phyloP scores from a whole-genome alignment of 2,797 vertebrate species.

The Cyprinella venusta region DNA sequence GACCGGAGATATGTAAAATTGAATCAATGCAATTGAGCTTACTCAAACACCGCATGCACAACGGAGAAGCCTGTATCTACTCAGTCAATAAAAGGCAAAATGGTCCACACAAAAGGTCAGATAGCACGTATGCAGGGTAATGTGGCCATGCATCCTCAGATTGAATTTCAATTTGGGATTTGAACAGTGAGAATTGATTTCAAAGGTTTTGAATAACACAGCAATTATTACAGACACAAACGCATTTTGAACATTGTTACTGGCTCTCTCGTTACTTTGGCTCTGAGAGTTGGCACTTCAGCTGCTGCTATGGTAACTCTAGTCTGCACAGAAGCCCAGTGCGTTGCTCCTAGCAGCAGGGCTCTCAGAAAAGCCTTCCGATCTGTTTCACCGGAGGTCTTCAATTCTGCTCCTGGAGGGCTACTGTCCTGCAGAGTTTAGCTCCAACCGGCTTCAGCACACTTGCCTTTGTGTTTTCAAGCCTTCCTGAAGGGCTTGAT shows the following conservation, averaged over 20 bases:
- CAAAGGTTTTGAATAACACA: conserved; percentile 48
- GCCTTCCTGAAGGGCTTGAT: too few relatives aligned
- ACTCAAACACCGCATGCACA: conserved; percentile 44
- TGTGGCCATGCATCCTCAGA: conserved; percentile 23
- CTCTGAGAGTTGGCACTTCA: conserved; percentile 22
- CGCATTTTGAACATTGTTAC: neutral
- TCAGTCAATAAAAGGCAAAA: conserved; percentile 49
- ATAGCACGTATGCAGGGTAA: conserved; percentile 31
- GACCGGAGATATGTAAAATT: conserved; percentile 49
- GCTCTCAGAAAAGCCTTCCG: conserved; percentile 60
- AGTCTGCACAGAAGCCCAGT: conserved; percentile 32
- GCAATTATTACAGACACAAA: conserved; percentile 36
- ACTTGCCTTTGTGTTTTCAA: too few relatives aligned
- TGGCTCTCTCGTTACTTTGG: conserved; percentile 16
- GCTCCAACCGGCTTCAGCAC: too few relatives aligned
- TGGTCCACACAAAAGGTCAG: conserved; percentile 43
- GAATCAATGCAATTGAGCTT: conserved; percentile 57
- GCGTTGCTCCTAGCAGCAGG: conserved; percentile 39
- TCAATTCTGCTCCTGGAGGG: too few relatives aligned
- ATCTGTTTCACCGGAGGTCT: conserved; percentile 7
- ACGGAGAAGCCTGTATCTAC: conserved; percentile 28
- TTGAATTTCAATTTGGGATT: conserved; percentile 37
- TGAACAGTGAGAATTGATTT: conserved; percentile 36
- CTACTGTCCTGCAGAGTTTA: too few relatives aligned
- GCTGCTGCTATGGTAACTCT: conserved; percentile 42